Evolutionary conservation across 2,113 vertebrate species (phyloP), one percentile per base, ranked within the genome.

Genomic region (Xiphorhynchus elegans): DNA sequence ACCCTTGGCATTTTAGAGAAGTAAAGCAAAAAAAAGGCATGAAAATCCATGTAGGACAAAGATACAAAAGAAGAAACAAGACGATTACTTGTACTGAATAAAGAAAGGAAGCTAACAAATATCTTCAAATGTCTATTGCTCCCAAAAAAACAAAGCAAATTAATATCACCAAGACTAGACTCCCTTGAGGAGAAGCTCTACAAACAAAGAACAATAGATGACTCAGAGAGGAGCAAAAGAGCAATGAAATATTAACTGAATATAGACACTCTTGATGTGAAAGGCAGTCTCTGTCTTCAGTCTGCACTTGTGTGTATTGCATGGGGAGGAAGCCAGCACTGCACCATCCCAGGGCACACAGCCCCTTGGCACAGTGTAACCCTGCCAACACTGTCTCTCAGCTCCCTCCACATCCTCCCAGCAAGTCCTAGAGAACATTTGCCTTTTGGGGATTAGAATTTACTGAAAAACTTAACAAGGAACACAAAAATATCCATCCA

Each of bases 181-280:
- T 85, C 81, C 58, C 69, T 95, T 47, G 74, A 50, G 50, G 85
- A 91, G 69, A 89, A 79, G 76, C 25, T 62, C 58, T 37, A 73
- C 44, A 46, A 89, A 97, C 85, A 93, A 95, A 90, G 82, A 77
- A 96, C 88, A 93, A 83, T 56, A 79, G 50, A 86, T 92, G 87
- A 94, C 93, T 95, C 91, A 92, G 93, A 95, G 64, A 80, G 25
- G 18, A 89, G 85, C 55, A 66, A 87, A 96, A 94, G 80, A 89
- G 80, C 55, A 92, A 79, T 93, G 90, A 97, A 96, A 96, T 96
- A 96, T 97, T 93, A 97, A 96, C 94, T 96, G 90, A 95, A 76
- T 42, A 88, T 42, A 96, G 95, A 94, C 94, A 93, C 87, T 92
- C 96, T 92, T 62, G 56, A 87, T 87, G 52, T 93, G 86, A 90